Base-by-base conservation (phyloP, 2,113 vertebrate genomes). In the Phaethornis superciliosus region DNA sequence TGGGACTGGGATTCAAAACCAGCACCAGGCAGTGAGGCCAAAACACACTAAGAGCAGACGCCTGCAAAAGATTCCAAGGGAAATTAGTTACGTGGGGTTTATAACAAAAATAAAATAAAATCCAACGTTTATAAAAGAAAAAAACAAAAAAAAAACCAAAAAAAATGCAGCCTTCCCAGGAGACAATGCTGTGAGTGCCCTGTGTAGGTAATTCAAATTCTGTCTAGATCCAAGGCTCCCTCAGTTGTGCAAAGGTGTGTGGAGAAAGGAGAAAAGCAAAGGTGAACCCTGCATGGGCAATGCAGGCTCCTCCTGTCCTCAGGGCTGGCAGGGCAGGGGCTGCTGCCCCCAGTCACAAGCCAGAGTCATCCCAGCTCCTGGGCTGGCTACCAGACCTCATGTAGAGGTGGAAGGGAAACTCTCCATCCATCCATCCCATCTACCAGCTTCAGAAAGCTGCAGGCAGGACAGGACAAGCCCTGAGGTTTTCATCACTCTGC, bases 41-140 rank as follows among this genome's bases (percentile, higher is more conserved):
- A 96, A 97, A 97, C 96, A 96, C 71, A 97, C 93, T 96, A 79
- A 63, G 91, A 96, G 81, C 90, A 92, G 88, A 96, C n/a, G 68
- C 94, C 93, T 96, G 93, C 72, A 75, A 68, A 95, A 93, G 81
- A 88, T 47, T 52, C 94, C 96, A 97, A 97, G 96, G 79, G 75
- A 95, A 76, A 60, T 89, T 52, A 88, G 88, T 93, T 94, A 51
- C 67, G 91, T 93, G 95, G 86, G 92, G 21, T 89, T 94, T 94
- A 17, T 75, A 95, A 96, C 72, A 92, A 94, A 93, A 96, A 93
- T 75, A 94, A 96, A 94, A 89, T 30, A 17, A 92, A 94, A 90
- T 78, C 80, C 85, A 92, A 70, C 3, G 7, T 88, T 95, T 91
- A 71, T 19, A 51, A 88, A 96, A 52, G 6, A 6, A 37, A 42